These are phyloP conservation scores for Myioborus miniatus DNA, from an alignment of 2,797 vertebrate species.

Conservation along the genomic window DNA sequence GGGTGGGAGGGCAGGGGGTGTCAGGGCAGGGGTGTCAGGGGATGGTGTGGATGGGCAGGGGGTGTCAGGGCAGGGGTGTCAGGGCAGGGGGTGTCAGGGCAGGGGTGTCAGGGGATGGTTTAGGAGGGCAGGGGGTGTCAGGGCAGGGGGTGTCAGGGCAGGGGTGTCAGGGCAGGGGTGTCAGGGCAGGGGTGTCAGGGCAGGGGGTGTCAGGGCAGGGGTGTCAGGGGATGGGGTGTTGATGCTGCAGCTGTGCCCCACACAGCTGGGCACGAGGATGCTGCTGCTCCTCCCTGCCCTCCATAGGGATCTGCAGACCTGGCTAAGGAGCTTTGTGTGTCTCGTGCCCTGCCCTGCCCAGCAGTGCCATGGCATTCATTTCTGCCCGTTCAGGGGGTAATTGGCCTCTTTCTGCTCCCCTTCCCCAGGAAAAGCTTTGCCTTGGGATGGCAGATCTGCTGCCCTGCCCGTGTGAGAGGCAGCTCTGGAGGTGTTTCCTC, in stretches of 20 bases:
- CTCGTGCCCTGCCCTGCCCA: background rate
- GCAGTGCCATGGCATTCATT: accelerated
- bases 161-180: background rate
- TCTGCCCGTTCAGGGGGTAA: background rate
- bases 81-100: too few relatives aligned
- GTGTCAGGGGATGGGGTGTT: background rate
- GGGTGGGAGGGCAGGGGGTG: background rate
- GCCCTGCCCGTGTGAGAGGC: background rate
- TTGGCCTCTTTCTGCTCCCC: background rate
- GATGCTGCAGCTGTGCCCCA: background rate
- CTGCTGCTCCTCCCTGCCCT: slow-evolving; percentile 32
- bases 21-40: background rate
- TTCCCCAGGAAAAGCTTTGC: background rate
- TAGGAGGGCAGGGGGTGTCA: background rate
- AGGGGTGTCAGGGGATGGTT: background rate
- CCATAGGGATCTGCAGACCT: slow-evolving; percentile 4
- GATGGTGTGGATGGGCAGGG: background rate
- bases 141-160: background rate
- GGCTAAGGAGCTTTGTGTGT: slow-evolving; percentile 37
- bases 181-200: background rate
- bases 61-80: too few relatives aligned
- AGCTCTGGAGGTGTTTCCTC: background rate
- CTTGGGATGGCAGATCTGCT: background rate
- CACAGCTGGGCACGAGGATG: background rate
- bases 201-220: background rate